phyloP scores from a whole-genome alignment of 1,140 invertebrate species.

The Charaxes varanes region DNA sequence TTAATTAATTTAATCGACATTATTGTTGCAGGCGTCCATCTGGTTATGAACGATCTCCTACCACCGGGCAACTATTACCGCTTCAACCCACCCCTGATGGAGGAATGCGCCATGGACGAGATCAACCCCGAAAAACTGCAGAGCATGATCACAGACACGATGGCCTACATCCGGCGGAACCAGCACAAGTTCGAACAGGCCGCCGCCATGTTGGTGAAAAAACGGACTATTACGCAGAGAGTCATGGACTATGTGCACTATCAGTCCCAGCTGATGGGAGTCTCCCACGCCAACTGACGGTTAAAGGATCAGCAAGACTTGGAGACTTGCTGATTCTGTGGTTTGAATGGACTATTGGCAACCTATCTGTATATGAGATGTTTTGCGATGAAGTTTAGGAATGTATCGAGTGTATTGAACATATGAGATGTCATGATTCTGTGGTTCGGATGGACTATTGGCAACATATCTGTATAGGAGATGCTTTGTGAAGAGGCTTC shows the following conservation, averaged over 20 bases:
- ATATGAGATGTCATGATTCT: no score
- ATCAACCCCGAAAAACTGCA: slow-evolving; percentile 80
- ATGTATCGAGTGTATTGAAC: no score
- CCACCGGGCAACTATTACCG: slow-evolving; percentile 87
- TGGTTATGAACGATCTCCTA: slow-evolving; percentile 87
- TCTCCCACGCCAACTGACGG: slow-evolving; percentile 44
- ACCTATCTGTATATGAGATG: no score
- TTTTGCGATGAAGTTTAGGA: no score
- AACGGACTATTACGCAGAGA: slow-evolving; percentile 31
- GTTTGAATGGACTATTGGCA: no score
- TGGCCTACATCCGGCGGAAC: slow-evolving; percentile 84
- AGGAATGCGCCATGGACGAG: slow-evolving; percentile 89
- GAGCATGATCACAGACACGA: slow-evolving; percentile 78
- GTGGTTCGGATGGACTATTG: no score
- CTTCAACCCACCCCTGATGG: slow-evolving; percentile 92
- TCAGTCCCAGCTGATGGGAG: slow-evolving; percentile 41
- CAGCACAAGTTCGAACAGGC: slow-evolving; percentile 80
- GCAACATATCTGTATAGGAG: no score
- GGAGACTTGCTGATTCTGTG: slow-evolving; percentile 24
- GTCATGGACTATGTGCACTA: slow-evolving; percentile 34
- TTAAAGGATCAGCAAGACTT: slow-evolving; percentile 19
- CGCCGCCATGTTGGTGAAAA: slow-evolving; percentile 37
- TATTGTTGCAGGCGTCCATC: slow-evolving; percentile 86
- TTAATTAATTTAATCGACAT: no score
- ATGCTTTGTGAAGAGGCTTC: no score